Conservation (phyloP, 35 echinoderm and acorn worm species). For the Apostichopus californicus region DNA sequence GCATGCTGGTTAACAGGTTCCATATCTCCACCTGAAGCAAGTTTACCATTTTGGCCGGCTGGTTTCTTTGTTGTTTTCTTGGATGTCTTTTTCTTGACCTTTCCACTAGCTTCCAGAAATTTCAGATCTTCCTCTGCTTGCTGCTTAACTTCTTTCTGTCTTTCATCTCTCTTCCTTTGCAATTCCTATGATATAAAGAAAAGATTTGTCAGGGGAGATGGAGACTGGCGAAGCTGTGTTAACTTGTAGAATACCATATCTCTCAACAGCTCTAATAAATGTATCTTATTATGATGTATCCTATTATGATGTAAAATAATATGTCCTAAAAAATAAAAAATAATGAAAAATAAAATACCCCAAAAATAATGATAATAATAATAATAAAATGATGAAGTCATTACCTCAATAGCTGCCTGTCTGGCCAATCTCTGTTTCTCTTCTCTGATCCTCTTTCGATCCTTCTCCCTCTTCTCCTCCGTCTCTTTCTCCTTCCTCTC, state of each 20-base stretch:
- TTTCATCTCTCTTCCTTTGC: constrained; percentile 79
- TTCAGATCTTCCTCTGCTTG: constrained; percentile 86
- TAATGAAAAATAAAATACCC: too few relatives aligned
- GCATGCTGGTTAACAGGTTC: not conserved
- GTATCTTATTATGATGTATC: too few relatives aligned
- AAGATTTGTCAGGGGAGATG: too few relatives aligned
- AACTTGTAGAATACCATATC: too few relatives aligned
- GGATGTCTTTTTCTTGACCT: constrained; percentile 72
- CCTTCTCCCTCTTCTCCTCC: constrained; percentile 56
- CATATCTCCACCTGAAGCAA: not conserved
- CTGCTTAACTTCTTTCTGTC: constrained; percentile 77
- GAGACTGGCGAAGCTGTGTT: too few relatives aligned
- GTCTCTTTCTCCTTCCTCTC: constrained; percentile 60
- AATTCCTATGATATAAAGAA: constrained; percentile 53
- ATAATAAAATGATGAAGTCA: not conserved
- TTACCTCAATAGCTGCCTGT: constrained; percentile 93
- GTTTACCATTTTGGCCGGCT: constrained; percentile 13
- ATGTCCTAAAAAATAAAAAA: too few relatives aligned
- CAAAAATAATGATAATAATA: too few relatives aligned
- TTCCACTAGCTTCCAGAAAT: constrained; percentile 88
- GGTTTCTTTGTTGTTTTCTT: constrained; percentile 58
- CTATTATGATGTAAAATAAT: too few relatives aligned
- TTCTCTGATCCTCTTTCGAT: constrained; percentile 74
- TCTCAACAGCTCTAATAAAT: too few relatives aligned
- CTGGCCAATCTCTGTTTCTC: constrained; percentile 82